Evolutionary conservation across 2,113 vertebrate species (phyloP).

Genomic region (Cynopterus brachyotis): DNA sequence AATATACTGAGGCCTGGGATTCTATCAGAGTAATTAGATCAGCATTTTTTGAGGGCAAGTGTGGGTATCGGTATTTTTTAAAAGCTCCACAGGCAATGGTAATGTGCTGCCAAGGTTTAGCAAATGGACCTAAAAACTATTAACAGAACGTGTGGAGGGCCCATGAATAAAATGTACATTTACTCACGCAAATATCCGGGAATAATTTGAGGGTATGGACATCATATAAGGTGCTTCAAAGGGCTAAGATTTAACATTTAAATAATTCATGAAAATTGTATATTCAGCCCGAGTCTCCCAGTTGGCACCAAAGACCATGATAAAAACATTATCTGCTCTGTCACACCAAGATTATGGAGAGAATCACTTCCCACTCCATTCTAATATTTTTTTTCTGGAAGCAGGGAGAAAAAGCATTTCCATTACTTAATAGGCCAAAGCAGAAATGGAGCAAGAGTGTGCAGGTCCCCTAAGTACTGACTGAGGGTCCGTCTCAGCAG

Average conservation of each 20-base stretch:
- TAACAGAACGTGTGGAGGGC: background rate
- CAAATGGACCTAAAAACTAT: background rate
- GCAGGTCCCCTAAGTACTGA: background rate
- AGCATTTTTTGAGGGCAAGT: background rate
- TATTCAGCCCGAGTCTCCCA: constrained; percentile 38
- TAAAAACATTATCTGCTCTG: background rate
- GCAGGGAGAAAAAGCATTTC: background rate
- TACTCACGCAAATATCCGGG: background rate
- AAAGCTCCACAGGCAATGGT: background rate
- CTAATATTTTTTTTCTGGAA: background rate
- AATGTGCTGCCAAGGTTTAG: background rate
- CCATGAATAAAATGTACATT: background rate
- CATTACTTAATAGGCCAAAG: background rate
- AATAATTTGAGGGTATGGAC: background rate
- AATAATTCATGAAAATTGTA: constrained; percentile 5
- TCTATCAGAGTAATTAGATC: background rate
- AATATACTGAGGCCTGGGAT: background rate
- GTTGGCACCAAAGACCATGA: constrained; percentile 13
- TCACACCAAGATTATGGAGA: background rate
- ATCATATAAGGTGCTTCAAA: constrained; percentile 3
- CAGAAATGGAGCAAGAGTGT: background rate
- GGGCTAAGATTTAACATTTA: constrained; percentile 17
- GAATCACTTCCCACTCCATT: background rate
- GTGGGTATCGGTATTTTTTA: background rate
- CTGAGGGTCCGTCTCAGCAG: background rate